These are phyloP conservation scores for Pilophorus perplexus DNA, from an alignment of 2,888 invertebrate species.

Conservation along the genomic window DNA sequence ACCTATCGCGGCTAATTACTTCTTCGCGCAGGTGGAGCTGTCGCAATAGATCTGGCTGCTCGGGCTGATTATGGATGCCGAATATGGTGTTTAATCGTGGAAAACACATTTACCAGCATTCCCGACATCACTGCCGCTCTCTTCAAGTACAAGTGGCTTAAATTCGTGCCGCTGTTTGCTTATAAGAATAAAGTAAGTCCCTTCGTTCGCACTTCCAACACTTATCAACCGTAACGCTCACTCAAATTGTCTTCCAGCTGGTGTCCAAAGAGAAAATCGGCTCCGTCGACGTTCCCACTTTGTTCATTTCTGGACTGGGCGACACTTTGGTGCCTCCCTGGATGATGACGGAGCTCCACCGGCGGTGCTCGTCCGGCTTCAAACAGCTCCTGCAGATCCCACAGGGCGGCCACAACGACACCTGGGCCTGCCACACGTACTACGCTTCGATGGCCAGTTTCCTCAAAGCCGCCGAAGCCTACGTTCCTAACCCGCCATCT, in stretches of 20 bases:
- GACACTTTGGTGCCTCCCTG: conserved; percentile 85
- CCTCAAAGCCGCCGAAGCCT: conserved; percentile 41
- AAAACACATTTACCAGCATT: conserved; percentile 94
- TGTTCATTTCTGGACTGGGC: conserved; percentile 84
- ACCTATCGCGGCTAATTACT: no score
- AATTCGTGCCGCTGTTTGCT: conserved; percentile 75
- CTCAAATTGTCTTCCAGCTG: conserved; percentile 57
- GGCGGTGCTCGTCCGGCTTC: conserved; percentile 68
- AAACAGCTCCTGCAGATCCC: conserved; percentile 77
- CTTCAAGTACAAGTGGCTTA: conserved; percentile 68
- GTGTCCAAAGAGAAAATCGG: conserved; percentile 71
- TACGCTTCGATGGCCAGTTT: conserved; percentile 51
- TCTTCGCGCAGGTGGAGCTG: conserved; percentile 92
- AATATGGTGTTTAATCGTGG: conserved; percentile 83
- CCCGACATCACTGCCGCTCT: conserved; percentile 87
- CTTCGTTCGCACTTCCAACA: not conserved
- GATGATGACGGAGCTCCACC: conserved; percentile 82
- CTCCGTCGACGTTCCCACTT: conserved; percentile 69
- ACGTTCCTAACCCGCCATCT: conserved; percentile 44
- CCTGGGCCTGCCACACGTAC: conserved; percentile 86
- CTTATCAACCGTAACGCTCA: not conserved
- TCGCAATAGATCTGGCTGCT: conserved; percentile 82
- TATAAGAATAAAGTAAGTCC: conserved; percentile 87
- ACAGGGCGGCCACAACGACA: conserved; percentile 90
- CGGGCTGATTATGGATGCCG: conserved; percentile 71